Conservation (phyloP, 2,113 vertebrate genomes). For the Equus quagga region DNA sequence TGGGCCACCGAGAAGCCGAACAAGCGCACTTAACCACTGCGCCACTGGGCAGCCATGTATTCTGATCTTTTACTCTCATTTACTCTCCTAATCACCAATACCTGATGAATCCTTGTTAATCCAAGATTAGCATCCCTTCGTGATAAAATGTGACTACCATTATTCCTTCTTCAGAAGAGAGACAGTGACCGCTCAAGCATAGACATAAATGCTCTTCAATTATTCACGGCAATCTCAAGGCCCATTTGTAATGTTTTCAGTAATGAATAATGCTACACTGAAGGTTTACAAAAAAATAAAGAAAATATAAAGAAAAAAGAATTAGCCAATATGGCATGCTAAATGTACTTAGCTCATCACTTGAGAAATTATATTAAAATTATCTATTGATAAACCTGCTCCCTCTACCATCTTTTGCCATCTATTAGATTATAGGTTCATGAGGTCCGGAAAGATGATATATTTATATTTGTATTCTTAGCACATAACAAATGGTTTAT, state of each 20-base stretch:
- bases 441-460: not conserved
- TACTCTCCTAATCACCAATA: not conserved
- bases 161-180: not conserved
- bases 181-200: not conserved
- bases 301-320: not conserved
- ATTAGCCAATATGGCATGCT: not conserved
- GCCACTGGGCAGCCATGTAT: not conserved
- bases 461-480: not conserved
- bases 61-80: not conserved
- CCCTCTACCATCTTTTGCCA: not conserved
- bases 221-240: not conserved
- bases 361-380: not conserved
- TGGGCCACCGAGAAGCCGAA: no score
- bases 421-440: not conserved
- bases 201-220: not conserved
- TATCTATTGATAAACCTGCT: not conserved
- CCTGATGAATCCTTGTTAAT: not conserved
- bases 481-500: not conserved
- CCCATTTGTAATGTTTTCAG: not conserved
- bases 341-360: not conserved
- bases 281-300: not conserved
- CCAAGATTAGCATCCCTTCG: not conserved
- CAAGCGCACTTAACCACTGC: no score
- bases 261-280: not conserved
- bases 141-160: not conserved